These are phyloP conservation scores for Eubucco bourcierii DNA, from an alignment of 2,113 vertebrate genomes.

Conservation along the genomic window DNA sequence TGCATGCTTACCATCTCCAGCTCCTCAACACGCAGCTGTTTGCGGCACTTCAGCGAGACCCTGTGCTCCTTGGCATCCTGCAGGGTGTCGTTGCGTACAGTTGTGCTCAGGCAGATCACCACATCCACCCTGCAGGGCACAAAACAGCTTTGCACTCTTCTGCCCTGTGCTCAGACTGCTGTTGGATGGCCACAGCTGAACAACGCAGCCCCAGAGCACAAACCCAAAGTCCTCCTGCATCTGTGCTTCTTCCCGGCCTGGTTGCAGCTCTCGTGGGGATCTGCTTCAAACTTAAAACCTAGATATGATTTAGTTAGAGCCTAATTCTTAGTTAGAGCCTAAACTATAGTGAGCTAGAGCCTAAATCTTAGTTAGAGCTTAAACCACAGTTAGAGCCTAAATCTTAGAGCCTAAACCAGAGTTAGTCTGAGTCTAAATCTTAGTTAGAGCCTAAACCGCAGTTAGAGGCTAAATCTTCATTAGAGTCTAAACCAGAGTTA, in stretches of 20 bases:
- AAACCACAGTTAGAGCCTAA: not conserved
- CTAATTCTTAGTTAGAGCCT: no score
- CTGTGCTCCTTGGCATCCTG: slow-evolving; percentile 93
- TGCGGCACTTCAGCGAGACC: slow-evolving; percentile 94
- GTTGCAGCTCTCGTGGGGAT: not conserved
- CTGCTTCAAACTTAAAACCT: not conserved
- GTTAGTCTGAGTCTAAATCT: no score
- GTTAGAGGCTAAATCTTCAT: no score
- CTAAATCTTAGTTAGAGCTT: no score
- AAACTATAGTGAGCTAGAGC: no score
- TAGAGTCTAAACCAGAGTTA: no score
- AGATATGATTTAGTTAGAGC: not conserved
- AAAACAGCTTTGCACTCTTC: not conserved
- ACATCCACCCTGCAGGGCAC: slow-evolving; percentile 88
- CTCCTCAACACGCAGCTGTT: slow-evolving; percentile 94
- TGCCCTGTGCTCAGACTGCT: not conserved
- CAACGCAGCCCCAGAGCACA: not conserved
- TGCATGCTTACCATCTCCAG: slow-evolving; percentile 89
- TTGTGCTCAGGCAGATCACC: slow-evolving; percentile 95
- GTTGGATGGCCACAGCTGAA: not conserved
- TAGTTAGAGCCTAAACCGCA: no score
- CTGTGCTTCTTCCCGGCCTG: not conserved
- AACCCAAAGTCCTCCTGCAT: not conserved
- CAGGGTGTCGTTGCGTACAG: slow-evolving; percentile 93
- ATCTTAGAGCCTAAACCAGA: no score